Base-by-base conservation (phyloP, 2,113 vertebrate species). In the Entelurus aequoreus region DNA sequence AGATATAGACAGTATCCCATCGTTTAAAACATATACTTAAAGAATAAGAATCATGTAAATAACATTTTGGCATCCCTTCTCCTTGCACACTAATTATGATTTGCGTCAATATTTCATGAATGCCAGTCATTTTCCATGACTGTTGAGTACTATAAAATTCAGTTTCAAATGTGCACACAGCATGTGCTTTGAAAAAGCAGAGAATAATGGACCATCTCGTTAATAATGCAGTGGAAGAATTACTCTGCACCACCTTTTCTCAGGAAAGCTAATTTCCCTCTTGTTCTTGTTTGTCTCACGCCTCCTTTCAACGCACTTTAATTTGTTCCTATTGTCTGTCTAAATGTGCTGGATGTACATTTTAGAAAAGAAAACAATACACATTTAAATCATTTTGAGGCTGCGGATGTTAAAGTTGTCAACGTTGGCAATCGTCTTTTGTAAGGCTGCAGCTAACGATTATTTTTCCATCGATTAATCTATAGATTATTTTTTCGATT, bases 191-290 rank as follows among this genome's bases (percentile, higher is more conserved):
- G 21, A 35, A 54, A 54, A 36, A 36, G 35, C 28, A 12, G 5
- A 35, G 42, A 67, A 84, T 80, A 83, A 83, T 79, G 68, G 74
- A 73, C 57, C 50, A 44, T 68, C 66, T 69, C 5, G 63, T 86
- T 70, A 84, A 84, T 83, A 77, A 80, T 87, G 72, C 81, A 86
- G 64, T 49, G 68, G 50, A 21, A 9, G 48, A 40, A 74, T 60
- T 8, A 35, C 74, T 66, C 64, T 80, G 76, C 71, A 66, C 71
- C 62, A 68, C 67, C 59, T 77, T 81, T 73, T 60, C 65, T 68
- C 67, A 16, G 59, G 62, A 76, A 76, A 81, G 71, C 69, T 52
- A 8, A 57, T 70, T 76, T 73, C 68, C 42, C 3, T 6, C n/a
- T 52, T 42, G n/a, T 66, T 5, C 0, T 48, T 58, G 57, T 53